Percentiles rank a stretch among this genome's conserved stretches.
Conservation (phyloP, 2,888 invertebrate genomes). For the Pemphredon lugubris region DNA sequence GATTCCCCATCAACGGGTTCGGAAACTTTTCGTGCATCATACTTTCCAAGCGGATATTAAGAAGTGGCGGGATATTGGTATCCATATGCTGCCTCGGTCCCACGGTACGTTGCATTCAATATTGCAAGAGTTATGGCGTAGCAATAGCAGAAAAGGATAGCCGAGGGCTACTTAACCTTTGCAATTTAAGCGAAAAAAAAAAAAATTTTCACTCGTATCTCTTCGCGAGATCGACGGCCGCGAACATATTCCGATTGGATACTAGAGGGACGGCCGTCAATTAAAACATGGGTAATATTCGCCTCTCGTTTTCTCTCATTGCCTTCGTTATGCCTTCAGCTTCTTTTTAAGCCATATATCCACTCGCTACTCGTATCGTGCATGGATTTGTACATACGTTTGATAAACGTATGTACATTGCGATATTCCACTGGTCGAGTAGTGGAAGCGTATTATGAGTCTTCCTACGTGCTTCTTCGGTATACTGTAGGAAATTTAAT, state of each 20-base stretch:
- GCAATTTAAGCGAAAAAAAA: slow-evolving; percentile 26
- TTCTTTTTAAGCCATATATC: slow-evolving; percentile 18
- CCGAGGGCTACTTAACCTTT: slow-evolving; percentile 19
- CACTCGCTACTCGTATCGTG: slow-evolving; percentile 47
- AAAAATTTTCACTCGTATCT: background rate
- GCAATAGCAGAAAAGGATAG: slow-evolving; percentile 14
- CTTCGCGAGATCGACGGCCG: slow-evolving; percentile 3
- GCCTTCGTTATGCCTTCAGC: background rate
- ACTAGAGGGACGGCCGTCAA: slow-evolving; percentile 20
- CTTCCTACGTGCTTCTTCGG: too few relatives aligned
- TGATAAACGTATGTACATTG: background rate
- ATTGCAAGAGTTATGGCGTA: slow-evolving; percentile 29
- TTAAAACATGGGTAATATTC: slow-evolving; percentile 46
- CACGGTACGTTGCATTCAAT: slow-evolving; percentile 50
- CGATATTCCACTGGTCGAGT: slow-evolving; percentile 14
- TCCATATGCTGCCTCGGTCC: slow-evolving; percentile 49
- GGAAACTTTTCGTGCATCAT: slow-evolving; percentile 53
- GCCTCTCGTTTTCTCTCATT: background rate
- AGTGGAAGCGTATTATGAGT: slow-evolving; percentile 35
- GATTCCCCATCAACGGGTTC: slow-evolving; percentile 17
- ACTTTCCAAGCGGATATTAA: slow-evolving; percentile 55
- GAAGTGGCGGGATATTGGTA: slow-evolving; percentile 59
- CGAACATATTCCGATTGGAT: slow-evolving; percentile 19
- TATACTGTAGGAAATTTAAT: too few relatives aligned
- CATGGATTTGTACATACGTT: slow-evolving; percentile 53